Evolutionary conservation across 2,888 invertebrate species (phyloP), one percentile per base, ranked within the genome.

Genomic region (Enoplolaimus lenunculus): DNA sequence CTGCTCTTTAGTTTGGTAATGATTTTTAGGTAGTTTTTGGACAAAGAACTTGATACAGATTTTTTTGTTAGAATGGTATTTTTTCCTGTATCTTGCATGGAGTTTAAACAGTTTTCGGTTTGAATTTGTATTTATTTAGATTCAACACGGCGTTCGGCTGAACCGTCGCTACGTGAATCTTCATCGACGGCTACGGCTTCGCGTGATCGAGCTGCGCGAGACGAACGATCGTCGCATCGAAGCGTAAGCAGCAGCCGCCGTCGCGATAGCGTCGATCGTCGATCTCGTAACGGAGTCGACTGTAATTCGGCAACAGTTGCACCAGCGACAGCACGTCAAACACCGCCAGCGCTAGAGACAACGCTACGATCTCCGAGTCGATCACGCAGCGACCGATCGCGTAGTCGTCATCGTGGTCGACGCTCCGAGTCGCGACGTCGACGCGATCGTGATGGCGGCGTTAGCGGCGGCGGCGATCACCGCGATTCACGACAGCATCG

Each of bases 201-300:
- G n/a, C 16, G 57, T n/a, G 57, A 57, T n/a, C 57, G 57, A 57
- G 57, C 21, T 57, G 21, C 57, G 21, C 57, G 70, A 71, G 70
- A n/a, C 70, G 21, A 68, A 60, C 21, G 16, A 28, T 70, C 30
- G 21, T 21, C 71, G 71, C 13, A 28, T n/a, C 70, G 70, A 16
- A 13, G 45, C 28, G 21, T 28, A 21, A 13, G 69, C 16, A 13
- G 45, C 71, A 30, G 29, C 28, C 16, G 70, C 33, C 21, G 21
- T 26, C 28, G 13, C 16, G 26, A 13, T 13, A 13, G 64, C 16
- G 13, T 16, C 21, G n/a, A 57, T 57, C 57, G 57, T 13, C 57
- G 57, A 26, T 26, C 28, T 28, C 64, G 64, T 7, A 7, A 30
- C 64, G 13, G 64, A 28, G 7, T 28, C 26, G 30, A 64, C 64